Percentiles rank a stretch among this genome's conserved stretches.
Evolutionary conservation across 2,113 vertebrate species (phyloP).

Genomic region (Melospiza melodia): DNA sequence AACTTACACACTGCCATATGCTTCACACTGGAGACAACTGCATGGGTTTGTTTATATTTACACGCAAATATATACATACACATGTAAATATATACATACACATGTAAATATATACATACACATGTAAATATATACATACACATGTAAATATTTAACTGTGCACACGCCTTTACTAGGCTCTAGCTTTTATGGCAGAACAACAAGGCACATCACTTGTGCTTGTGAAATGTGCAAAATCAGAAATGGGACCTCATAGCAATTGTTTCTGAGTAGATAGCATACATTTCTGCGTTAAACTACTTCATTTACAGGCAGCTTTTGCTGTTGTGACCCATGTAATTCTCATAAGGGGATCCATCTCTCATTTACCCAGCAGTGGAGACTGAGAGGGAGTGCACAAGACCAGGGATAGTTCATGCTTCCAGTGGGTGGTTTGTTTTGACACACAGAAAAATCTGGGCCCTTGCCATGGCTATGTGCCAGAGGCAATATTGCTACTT

Average conservation of each 20-base stretch:
- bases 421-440: neutral
- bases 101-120: neutral
- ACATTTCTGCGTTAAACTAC: neutral
- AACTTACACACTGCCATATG: neutral
- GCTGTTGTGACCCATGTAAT: neutral
- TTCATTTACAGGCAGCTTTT: neutral
- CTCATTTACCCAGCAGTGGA: neutral
- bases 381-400: neutral
- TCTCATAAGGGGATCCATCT: neutral
- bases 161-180: neutral
- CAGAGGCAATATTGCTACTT: neutral
- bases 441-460: neutral
- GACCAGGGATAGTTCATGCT: neutral
- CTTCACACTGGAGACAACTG: neutral
- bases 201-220: neutral
- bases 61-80: neutral
- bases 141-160: neutral
- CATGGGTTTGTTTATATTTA: neutral
- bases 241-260: neutral
- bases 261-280: neutral
- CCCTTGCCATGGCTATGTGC: neutral
- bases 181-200: neutral
- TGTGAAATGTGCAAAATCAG: neutral
- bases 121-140: neutral
- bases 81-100: neutral